Base-by-base conservation (phyloP, 1,140 invertebrate genomes). In the Stegodyphus dumicola region DNA sequence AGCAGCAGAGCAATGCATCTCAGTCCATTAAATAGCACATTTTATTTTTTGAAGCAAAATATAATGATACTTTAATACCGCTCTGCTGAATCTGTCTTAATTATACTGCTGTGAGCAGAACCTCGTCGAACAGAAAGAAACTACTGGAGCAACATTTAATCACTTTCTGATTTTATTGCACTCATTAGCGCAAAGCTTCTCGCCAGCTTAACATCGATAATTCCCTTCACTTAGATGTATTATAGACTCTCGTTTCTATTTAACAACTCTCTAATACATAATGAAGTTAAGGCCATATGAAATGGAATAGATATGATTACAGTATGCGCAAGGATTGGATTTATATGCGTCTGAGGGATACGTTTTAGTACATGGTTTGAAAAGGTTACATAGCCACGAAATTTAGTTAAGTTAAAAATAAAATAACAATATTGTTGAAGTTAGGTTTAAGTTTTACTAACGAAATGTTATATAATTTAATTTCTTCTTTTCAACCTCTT, bases 161-260 rank as follows among this genome's bases (percentile, higher is more conserved):
- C 75, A 77, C 75, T 67, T 67, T n/a, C 60, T n/a, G 17, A 49
- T 77, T 77, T 77, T 77, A 77, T 77, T 77, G 60, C 75, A 65
- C 75, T 77, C 75, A 77, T 77, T 77, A 77, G 48, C 60, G 49
- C 60, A 77, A 77, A 65, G 48, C 60, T 60, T 51, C 65, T 77
- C 60, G 49, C 75, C 60, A 66, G 60, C 60, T 77, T 60, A 77
- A 18, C 60, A 60, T 49, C 64, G 60, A 52, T 60, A 66, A 77
- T 77, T 77, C 75, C 48, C 75, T 65, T 77, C 75, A 77, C 60
- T 65, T 77, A 65, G 56, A 49, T 5, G 52, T 15, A 77, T 77
- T 77, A 66, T 53, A 17, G 7, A 51, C 7, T 67, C 75, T 77
- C 56, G 48, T 66, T 77, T 77, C 48, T 77, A 49, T 77, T 77